Base-by-base conservation (phyloP, 2,888 invertebrate species). In the Adela reaumurella region DNA sequence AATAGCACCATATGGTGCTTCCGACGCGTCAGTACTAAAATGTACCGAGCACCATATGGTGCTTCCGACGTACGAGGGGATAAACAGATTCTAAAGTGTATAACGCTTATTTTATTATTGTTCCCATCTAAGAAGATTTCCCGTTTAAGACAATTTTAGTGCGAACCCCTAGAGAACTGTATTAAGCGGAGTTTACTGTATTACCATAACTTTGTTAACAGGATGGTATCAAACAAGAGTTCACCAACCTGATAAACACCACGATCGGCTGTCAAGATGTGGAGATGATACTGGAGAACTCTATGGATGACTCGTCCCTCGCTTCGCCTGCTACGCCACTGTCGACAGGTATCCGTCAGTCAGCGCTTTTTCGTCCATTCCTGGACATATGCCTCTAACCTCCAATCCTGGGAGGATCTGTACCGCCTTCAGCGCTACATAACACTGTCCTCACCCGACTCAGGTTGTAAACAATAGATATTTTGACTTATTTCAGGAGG, bases 251-350 rank as follows among this genome's bases (percentile, higher is more conserved):
- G 59, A 82, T 78, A 51, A 78, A 77, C 64, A 78, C 78, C 0
- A 74, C 77, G 0, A 74, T 78, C 50, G 77, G 77, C 47, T 73
- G 80, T 50, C 79, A 79, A 47, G 85, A 85, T 52, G 83, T 84
- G 53, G 85, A 85, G 58, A 82, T 84, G 67, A 64, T 87, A 53
- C 79, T 89, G 59, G 92, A 92, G 61, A 92, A 92, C 63, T 92
- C 92, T 0, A 70, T 91, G 58, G 92, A 92, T 63, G 91, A 66
- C 83, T 93, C 63, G 2, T 92, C 93, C 1, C 85, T 93, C 14
- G 90, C 89, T 46, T 92, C 92, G 3, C 89, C 88, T n/a, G 86
- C 88, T 42, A 85, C 85, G 1, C 84, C 87, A 4, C 74, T 83
- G 2, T 83, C 83, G 47, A 68, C 71, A 56, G 73, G 78, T 74